A percentile compares a stretch with the other conserved stretches of the same genome.
Conservation (phyloP, 2,113 vertebrate genomes). For the Manacus vitellinus region DNA sequence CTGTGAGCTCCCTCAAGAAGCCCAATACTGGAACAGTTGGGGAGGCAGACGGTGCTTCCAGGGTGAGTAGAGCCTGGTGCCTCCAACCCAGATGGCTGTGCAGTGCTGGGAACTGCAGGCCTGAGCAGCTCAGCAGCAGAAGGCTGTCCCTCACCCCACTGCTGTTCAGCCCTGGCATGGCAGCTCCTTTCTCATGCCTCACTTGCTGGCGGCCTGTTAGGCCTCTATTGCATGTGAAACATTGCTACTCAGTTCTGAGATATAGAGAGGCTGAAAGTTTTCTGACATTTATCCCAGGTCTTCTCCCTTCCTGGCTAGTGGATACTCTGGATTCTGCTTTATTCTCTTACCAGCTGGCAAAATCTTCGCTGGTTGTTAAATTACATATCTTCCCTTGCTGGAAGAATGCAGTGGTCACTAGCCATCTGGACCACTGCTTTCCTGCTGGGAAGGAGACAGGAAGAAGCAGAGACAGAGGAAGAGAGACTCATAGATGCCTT, state of each 20-base stretch:
- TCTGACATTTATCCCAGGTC: background rate
- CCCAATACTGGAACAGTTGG: slow-evolving; percentile 42
- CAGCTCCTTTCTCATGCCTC: background rate
- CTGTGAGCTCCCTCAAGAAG: slow-evolving; percentile 22
- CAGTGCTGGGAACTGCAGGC: background rate
- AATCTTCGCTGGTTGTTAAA: background rate
- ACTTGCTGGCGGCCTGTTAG: background rate
- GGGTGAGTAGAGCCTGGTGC: slow-evolving; percentile 68
- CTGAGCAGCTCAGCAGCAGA: slow-evolving; percentile 8
- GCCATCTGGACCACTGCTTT: background rate
- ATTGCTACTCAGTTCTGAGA: background rate
- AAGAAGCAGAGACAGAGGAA: background rate
- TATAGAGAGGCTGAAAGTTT: background rate
- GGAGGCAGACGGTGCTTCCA: slow-evolving; percentile 69
- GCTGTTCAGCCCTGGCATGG: background rate
- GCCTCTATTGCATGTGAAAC: background rate
- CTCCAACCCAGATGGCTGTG: slow-evolving; percentile 75
- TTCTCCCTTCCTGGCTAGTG: background rate
- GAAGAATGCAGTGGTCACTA: background rate
- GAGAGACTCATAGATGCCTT: background rate
- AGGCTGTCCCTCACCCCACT: background rate
- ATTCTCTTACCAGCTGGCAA: background rate
- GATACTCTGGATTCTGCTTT: background rate
- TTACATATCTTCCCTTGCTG: background rate
- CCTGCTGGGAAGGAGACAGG: background rate